Evolutionary conservation across 2,888 invertebrate species (phyloP), one percentile per base, ranked within the genome.

Genomic region (Cheilosia soror): DNA sequence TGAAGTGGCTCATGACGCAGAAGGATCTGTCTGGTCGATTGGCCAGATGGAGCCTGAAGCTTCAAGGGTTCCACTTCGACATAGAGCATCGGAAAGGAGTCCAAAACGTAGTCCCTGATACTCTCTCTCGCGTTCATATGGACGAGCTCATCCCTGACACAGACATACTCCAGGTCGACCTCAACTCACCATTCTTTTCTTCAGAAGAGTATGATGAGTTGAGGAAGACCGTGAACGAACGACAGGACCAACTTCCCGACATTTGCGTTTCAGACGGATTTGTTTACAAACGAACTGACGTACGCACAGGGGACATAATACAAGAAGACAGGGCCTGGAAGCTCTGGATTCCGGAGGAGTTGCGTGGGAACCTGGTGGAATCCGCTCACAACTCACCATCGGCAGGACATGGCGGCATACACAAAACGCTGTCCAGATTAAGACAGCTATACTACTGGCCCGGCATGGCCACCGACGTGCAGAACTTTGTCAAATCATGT

Each of bases 191-290:
- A 9, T 55, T 1, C 7, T 55, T 55, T 55, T 55, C 55, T 5
- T 55, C 55, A 15, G 33, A 55, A 27, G 55, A 55, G 31, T 31
- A 55, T n/a, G 55, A n/a, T 15, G 55, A 55, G n/a, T 9, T 55
- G 3, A 55, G 7, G n/a, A 55, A 31, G 6, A 55, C 31, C 15
- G 9, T 33, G 5, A 29, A 13, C 5, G 55, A 55, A n/a, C n/a
- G 15, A 11, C 25, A 55, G 4, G 31, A 55, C n/a, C 13, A n/a
- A 55, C 33, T 55, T 0, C 55, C 55, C 5, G 29, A 55, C 33
- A 7, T 15, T 15, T 31, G 55, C 55, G n/a, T 55, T 15, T 31
- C 33, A 15, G 31, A 55, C 55, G 31, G n/a, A 13, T 42, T 42
- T n/a, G n/a, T 42, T 5, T 42, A 42, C 1, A 42, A 42, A 42